A percentile compares a stretch with the other conserved stretches of the same genome.
These are phyloP conservation scores for Thalpophila matura DNA, from an alignment of 2,888 invertebrate genomes.

Conservation along the genomic window DNA sequence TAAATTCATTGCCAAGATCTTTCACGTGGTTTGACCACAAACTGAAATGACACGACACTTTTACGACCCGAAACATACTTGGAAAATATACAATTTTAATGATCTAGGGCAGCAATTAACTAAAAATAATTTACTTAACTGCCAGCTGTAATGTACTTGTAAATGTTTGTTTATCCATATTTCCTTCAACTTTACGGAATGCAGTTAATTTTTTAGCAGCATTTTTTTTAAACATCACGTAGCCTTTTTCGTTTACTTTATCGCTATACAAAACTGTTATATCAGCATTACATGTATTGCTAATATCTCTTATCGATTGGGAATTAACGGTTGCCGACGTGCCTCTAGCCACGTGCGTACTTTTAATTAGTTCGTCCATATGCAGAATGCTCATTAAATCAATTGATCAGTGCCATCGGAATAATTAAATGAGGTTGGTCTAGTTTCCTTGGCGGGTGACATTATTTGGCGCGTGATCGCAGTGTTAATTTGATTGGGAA, in stretches of 20 bases:
- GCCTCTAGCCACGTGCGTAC: constrained; percentile 64
- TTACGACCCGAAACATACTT: constrained; percentile 3
- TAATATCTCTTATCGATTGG: constrained; percentile 60
- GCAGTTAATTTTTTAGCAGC: neutral
- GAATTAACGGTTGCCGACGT: constrained; percentile 65
- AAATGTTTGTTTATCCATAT: neutral
- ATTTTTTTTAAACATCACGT: constrained; percentile 10
- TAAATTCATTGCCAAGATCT: constrained; percentile 31
- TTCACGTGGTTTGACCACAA: constrained; percentile 20
- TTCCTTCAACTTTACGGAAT: no score
- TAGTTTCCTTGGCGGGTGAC: constrained; percentile 14
- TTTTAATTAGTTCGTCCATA: constrained; percentile 33
- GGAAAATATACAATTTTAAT: neutral
- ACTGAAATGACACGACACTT: neutral
- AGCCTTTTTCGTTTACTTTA: constrained; percentile 12
- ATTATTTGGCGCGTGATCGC: neutral
- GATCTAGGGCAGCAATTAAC: neutral
- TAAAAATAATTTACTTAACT: neutral
- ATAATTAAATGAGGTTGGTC: constrained; percentile 32
- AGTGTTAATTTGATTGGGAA: constrained; percentile 4
- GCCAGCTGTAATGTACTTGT: neutral
- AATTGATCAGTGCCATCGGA: constrained; percentile 35
- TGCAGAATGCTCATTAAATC: constrained; percentile 33
- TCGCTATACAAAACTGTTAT: constrained; percentile 35
- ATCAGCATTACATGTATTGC: constrained; percentile 58